Conservation (phyloP, 1,140 invertebrate genomes). For the Agrypnia vestita region DNA sequence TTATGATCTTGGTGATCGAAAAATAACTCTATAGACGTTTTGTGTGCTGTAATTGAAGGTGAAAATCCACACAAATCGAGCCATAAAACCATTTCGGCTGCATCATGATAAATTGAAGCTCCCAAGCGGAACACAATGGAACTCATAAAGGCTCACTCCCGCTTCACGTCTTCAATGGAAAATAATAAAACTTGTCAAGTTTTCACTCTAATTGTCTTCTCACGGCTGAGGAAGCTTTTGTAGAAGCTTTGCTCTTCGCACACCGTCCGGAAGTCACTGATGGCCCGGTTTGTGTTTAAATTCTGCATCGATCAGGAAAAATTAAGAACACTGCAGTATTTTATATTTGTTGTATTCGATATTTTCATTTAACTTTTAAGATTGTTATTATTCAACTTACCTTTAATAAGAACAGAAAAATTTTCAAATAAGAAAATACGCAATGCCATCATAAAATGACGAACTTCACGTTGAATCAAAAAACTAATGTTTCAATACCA, state of each 20-base stretch:
- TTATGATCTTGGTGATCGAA: no score
- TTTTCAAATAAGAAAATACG: no score
- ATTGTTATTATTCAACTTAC: no score
- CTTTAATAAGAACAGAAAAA: no score
- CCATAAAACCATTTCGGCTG: constrained; percentile 7
- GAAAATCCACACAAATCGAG: constrained; percentile 41
- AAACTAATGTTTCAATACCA: background rate
- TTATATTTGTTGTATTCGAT: background rate
- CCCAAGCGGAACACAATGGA: constrained; percentile 17
- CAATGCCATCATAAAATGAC: no score
- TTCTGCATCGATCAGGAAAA: constrained; percentile 8
- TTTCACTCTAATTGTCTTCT: constrained; percentile 58
- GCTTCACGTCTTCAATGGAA: constrained; percentile 36
- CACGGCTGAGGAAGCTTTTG: constrained; percentile 36
- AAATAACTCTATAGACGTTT: background rate
- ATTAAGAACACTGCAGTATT: background rate
- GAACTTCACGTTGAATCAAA: no score
- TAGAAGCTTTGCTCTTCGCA: constrained; percentile 15
- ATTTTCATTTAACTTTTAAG: background rate
- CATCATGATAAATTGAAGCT: constrained; percentile 11
- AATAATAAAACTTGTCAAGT: constrained; percentile 58
- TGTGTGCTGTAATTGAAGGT: constrained; percentile 6
- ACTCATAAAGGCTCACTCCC: constrained; percentile 22
- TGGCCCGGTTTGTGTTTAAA: constrained; percentile 13
- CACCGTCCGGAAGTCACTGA: background rate